Evolutionary conservation across 2,113 vertebrate genomes (phyloP), one percentile per base, ranked within the genome.

Genomic region (Boleophthalmus pectinirostris): DNA sequence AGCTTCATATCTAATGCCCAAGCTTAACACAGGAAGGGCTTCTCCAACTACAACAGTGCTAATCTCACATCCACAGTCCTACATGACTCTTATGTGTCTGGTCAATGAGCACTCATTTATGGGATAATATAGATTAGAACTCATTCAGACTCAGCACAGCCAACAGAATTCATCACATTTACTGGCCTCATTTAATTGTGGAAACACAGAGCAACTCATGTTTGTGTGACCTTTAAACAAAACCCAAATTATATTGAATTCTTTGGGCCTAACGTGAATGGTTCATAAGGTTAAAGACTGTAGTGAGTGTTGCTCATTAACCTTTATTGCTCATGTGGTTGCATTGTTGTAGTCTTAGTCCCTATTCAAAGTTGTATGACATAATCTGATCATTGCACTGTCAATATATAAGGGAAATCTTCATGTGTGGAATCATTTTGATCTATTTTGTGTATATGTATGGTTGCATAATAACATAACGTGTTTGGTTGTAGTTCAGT

Each of bases 1-100:
- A 43, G 68, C 72, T 74, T 73, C 24, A 71, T 24, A 16, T 20
- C 18, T 53, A 54, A 23, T 60, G 53, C 25, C 61, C 53, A 58
- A 57, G 49, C 16, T 66, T 25, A 47, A 60, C 15, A 0, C 24
- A 43, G 0, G 64, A 74, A 43, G 72, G 66, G 9, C n/a, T 64
- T 20, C 45, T 35, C 20, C 8, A 21, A 38, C 47, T 16, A 12
- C 35, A 29, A 45, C 11, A 49, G 25, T 43, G 8, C 16, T 45
- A 56, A 11, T 29, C 69, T 47, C 79, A 25, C 21, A 51, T 57
- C 81, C 25, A 67, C 21, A 66, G 72, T 53, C 16, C 51, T 47
- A 3, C 18, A 9, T 54, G 51, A 66, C 5, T 47, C 61, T 15
- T 15, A 0, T n/a, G 5, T 53, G 4, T 58, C 51, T 69, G 60